A percentile compares a stretch with the other conserved stretches of the same genome.
Conservation (phyloP, 2,113 vertebrate species). For the Engraulis encrasicolus region DNA sequence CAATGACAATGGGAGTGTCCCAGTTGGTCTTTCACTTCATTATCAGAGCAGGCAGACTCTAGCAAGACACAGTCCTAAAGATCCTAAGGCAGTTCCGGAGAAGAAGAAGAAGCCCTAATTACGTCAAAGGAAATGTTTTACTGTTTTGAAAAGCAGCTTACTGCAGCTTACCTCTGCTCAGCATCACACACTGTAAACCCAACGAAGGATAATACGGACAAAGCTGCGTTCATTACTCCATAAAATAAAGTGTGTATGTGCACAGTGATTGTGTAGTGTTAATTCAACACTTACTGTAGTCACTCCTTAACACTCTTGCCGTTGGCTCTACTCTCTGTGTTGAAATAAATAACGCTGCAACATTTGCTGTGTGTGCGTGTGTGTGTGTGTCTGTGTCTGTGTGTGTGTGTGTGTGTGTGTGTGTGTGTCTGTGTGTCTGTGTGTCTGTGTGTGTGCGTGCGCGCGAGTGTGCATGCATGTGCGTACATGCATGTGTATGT, state of each 20-base stretch:
- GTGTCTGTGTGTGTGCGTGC: not conserved
- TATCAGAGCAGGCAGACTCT: constrained; percentile 14
- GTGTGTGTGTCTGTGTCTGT: not conserved
- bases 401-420: not conserved
- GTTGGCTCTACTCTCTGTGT: no score
- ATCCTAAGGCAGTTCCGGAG: no score
- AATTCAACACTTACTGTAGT: no score
- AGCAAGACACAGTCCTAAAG: not conserved
- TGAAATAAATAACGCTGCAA: no score
- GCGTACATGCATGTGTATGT: not conserved
- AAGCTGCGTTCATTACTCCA: not conserved
- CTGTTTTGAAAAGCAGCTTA: not conserved
- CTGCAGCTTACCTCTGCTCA: no score
- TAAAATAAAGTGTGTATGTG: not conserved
- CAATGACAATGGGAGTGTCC: no score
- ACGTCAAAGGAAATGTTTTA: constrained; percentile 6
- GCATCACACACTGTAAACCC: not conserved
- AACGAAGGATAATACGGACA: not conserved
- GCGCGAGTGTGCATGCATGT: not conserved
- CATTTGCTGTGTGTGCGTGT: no score
- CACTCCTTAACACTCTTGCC: no score
- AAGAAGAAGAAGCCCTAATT: not conserved
- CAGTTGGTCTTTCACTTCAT: no score
- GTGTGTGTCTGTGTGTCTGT: not conserved
- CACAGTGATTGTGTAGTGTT: not conserved